Evolutionary conservation across 2,797 vertebrate species (phyloP), one percentile per base, ranked within the genome.

Genomic region (Acanthopagrus latus): DNA sequence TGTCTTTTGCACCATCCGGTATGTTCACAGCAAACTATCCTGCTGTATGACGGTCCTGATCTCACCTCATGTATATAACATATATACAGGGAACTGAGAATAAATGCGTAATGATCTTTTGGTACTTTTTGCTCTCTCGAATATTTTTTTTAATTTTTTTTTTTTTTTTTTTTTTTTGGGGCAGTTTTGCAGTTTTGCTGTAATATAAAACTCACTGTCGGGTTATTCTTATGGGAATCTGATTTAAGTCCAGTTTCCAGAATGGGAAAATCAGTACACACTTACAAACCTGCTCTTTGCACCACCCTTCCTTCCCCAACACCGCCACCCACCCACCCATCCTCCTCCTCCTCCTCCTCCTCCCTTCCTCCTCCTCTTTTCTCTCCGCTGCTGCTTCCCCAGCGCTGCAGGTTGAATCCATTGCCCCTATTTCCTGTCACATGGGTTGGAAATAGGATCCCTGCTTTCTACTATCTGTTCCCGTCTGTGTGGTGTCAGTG

Each of bases 361-460:
- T 63, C 76, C 69, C 50, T 60, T 47, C 75, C 65, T 63, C 63
- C 70, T 73, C 76, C 33, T 67, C 27, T 1, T 71, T 51, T 74
- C 60, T 64, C 29, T 64, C 85, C 29, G 29, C 29, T 57, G 41
- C 75, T 69, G 77, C 86, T 68, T 71, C 76, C 69, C 65, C 78
- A 58, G 78, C 81, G 72, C 76, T 88, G 94, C 95, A 96, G 95
- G 95, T 96, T 95, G 91, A 94, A 94, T 92, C 87, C 82, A 79
- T 94, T 93, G 93, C 91, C 88, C 89, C 91, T 88, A 72, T 95
- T 97, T 96, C 96, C 96, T 96, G 96, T 97, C 96, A 97, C 96
- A 96, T 97, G 96, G 89, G 87, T 90, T 94, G 89, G 96, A 95
- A 97, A 96, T 95, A 84, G 95, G 96, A 96, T 96, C 95, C 95